A percentile compares a stretch with the other conserved stretches of the same genome.
These are phyloP conservation scores for Rhabdomys pumilio DNA, from an alignment of 2,797 vertebrate species.

Conservation along the genomic window DNA sequence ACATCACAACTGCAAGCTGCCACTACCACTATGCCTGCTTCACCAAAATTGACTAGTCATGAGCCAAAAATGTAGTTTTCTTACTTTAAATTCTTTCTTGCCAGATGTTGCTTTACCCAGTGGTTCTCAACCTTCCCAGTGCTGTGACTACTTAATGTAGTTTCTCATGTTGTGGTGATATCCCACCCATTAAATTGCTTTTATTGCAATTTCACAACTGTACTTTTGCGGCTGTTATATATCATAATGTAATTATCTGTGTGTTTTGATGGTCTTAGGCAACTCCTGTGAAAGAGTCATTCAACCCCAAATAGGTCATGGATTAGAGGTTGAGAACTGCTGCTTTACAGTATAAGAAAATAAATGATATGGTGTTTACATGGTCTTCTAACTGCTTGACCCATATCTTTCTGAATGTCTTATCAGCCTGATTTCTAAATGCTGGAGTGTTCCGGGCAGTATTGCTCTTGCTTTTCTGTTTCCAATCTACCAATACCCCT, in stretches of 20 bases:
- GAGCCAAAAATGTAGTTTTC: neutral
- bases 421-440: neutral
- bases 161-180: neutral
- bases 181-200: neutral
- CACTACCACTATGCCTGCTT: neutral
- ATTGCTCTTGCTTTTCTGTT: neutral
- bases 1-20: neutral
- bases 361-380: neutral
- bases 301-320: too few species aligned
- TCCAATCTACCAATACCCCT: neutral
- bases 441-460: neutral
- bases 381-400: neutral
- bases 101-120: neutral
- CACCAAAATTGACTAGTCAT: neutral
- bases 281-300: neutral
- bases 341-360: neutral
- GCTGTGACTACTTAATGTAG: neutral
- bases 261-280: neutral
- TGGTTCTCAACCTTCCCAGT: neutral
- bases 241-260: neutral
- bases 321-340: neutral
- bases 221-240: neutral
- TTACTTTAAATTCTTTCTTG: neutral
- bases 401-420: neutral
- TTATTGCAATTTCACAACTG: too few species aligned